These are phyloP conservation scores for Diphyllodes magnificus DNA, from an alignment of 2,113 vertebrate genomes.

Conservation along the genomic window DNA sequence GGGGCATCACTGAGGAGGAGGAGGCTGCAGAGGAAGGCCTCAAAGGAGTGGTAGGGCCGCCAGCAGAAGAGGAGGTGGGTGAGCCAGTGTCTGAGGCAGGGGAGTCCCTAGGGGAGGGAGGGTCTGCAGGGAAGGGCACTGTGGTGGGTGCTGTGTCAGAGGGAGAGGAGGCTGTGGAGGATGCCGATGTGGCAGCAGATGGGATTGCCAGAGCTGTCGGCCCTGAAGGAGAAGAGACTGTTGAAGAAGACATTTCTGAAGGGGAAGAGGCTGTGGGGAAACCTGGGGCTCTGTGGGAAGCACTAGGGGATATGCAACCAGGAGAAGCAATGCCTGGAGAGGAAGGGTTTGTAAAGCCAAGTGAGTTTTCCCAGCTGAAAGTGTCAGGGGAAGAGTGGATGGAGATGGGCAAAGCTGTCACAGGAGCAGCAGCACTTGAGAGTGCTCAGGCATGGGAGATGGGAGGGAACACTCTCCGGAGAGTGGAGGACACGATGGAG, in stretches of 20 bases:
- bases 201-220: not conserved
- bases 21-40: not conserved
- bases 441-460: fast-evolving
- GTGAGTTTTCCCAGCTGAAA: not conserved
- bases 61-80: not conserved
- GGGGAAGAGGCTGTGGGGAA: not conserved
- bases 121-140: not conserved
- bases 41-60: not conserved
- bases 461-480: not conserved
- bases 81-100: not conserved
- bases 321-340: not conserved
- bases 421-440: not conserved
- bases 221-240: not conserved
- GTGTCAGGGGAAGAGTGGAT: not conserved
- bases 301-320: fast-evolving
- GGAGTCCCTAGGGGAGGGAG: not conserved
- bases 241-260: not conserved
- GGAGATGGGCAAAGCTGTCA: not conserved
- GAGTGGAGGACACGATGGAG: not conserved
- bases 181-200: not conserved
- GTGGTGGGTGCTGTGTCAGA: not conserved
- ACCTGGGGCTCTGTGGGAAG: not conserved
- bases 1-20: not conserved
- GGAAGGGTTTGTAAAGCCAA: not conserved
- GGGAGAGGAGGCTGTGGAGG: not conserved